A percentile compares a stretch with the other conserved stretches of the same genome.
Conservation (phyloP, 2,888 invertebrate species). For the Helicoverpa assulta region DNA sequence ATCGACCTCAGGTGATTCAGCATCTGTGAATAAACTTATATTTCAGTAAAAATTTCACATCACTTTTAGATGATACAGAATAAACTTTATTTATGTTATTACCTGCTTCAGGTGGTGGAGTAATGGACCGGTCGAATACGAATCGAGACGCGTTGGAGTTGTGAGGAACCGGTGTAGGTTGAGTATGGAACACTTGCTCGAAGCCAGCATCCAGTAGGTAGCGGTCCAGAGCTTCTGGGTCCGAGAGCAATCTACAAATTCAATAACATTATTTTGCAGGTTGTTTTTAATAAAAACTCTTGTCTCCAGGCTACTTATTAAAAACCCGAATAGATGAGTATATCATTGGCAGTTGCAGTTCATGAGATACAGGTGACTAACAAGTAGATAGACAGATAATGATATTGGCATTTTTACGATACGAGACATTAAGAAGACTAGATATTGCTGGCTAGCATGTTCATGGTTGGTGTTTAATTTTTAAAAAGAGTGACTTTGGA, state of each 20-base stretch:
- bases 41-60: not conserved
- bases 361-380: no score
- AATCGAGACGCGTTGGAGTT: conserved; percentile 76
- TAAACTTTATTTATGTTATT: conserved; percentile 9
- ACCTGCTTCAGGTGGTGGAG: conserved; percentile 84
- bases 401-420: no score
- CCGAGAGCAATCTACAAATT: conserved; percentile 92
- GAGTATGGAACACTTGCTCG: conserved; percentile 93
- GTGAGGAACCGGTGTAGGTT: conserved; percentile 76
- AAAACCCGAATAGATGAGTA: no score
- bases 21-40: conserved; percentile 78
- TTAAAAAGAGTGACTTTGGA: no score
- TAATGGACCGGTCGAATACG: conserved; percentile 81
- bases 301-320: no score
- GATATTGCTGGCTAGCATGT: no score
- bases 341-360: no score
- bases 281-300: no score
- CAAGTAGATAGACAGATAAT: no score
- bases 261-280: not conserved
- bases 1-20: conserved; percentile 97
- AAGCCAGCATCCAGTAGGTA: conserved; percentile 96
- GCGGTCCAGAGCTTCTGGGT: conserved; percentile 96
- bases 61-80: not conserved
- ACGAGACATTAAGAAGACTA: no score
- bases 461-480: no score